A percentile compares a stretch with the other conserved stretches of the same genome.
Conservation (phyloP, 1,140 invertebrate species). For the Ceratina australensis region DNA sequence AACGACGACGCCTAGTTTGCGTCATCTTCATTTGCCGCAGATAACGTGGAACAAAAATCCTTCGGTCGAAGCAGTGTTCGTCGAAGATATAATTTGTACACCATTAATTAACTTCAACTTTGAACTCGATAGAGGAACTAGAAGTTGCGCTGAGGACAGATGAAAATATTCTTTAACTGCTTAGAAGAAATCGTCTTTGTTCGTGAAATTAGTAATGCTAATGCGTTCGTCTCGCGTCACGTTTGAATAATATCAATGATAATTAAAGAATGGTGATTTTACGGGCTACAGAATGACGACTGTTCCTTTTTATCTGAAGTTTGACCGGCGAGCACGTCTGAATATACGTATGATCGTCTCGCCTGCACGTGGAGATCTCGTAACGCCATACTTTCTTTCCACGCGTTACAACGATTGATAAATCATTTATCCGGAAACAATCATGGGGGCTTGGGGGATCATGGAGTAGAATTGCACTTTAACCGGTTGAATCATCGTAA, state of each 20-base stretch:
- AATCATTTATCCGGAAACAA: conserved; percentile 29
- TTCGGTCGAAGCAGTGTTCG: no score
- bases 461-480: conserved; percentile 2
- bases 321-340: neutral
- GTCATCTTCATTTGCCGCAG: neutral
- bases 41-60: neutral
- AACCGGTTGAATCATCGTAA: neutral
- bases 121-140: no score
- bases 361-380: neutral
- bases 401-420: neutral
- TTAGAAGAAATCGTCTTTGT: no score
- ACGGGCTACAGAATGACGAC: neutral
- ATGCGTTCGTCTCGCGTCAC: neutral
- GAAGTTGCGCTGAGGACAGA: no score
- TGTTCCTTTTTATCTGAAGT: neutral
- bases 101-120: no score
- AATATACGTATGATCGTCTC: neutral
- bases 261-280: neutral
- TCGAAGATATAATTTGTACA: neutral
- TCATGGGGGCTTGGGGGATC: neutral
- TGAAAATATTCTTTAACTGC: no score
- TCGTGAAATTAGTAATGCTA: conserved; percentile 1
- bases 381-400: no score
- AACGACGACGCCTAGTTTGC: neutral
- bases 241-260: neutral